Evolutionary conservation across 2,888 invertebrate genomes (phyloP), one percentile per base, ranked within the genome.

Genomic region (Ectropis crepuscularia): DNA sequence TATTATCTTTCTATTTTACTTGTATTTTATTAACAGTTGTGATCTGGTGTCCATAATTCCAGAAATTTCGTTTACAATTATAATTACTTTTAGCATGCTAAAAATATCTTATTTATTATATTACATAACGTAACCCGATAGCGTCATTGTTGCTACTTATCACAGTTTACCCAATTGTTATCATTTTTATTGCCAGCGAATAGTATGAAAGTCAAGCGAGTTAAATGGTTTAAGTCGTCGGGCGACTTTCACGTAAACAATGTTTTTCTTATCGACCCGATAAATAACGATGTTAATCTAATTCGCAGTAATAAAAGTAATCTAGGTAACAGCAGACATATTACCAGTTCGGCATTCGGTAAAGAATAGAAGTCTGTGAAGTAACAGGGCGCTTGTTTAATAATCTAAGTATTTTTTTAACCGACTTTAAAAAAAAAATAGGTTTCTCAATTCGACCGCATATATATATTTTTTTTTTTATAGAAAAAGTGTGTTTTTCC

Each of bases 81-180:
- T 8, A 16, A 46, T 9, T 6, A 46, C 12, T 16, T 4, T 46
- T 11, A 16, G 16, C 12, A 10, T 6, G 6, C n/a, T 28, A 28
- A 47, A 47, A 28, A 47, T 47, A 47, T 4, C 16, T 41, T 10
- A 16, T 12, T 43, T 43, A n/a, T 43, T 28, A n/a, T 51, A 41
- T 51, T 51, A 42, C 41, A 37, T 55, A 47, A 61, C 43, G 10
- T 50, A 42, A 54, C 37, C 12, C 45, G 53, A 69, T 65, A 60
- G 39, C 53, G 49, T 53, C 53, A 61, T 57, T 64, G 69, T 70
- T 67, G 63, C 63, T 62, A 67, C 62, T 60, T 70, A 57, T 53
- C 57, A 53, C 60, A 60, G 11, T 46, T 46, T 38, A 28, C 16
- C 6, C 5, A 46, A 38, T 55, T 45, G 6, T 43, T 53, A 53